A percentile compares a stretch with the other conserved stretches of the same genome.
Evolutionary conservation across 2,888 invertebrate genomes (phyloP).

Genomic region (Gymnocheta viridis): DNA sequence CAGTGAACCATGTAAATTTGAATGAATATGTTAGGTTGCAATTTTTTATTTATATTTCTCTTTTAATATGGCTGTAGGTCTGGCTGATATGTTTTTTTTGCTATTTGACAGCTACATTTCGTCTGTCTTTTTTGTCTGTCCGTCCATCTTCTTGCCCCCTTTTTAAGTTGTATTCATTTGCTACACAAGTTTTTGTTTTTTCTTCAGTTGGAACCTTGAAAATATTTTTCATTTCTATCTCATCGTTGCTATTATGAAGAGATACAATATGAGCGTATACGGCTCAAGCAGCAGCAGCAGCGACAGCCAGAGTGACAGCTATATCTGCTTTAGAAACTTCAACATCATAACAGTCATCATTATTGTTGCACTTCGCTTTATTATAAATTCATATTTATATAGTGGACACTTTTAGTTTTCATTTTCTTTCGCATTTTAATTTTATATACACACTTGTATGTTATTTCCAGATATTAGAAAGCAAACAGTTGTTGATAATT

Average conservation of each 20-base stretch:
- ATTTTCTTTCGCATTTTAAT: background rate
- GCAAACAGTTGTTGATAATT: conserved; percentile 26
- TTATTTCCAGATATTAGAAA: background rate
- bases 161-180: conserved; percentile 31
- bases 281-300: background rate
- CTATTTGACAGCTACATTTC: conserved; percentile 26
- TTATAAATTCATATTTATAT: conserved; percentile 51
- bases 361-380: conserved; percentile 9
- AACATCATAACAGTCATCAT: conserved; percentile 23
- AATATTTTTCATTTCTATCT: conserved; percentile 36
- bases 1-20: conserved; percentile 56
- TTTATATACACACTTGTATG: conserved; percentile 7
- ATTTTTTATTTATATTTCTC: background rate
- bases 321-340: conserved; percentile 7
- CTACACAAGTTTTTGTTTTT: conserved; percentile 2
- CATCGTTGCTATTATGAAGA: conserved; percentile 1
- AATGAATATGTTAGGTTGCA: conserved; percentile 45
- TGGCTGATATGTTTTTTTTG: conserved; percentile 13
- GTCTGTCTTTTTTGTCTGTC: conserved; percentile 13
- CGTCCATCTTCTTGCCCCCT: conserved; percentile 29
- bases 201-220: conserved; percentile 34
- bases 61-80: background rate
- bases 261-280: background rate
- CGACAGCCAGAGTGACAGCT: background rate
- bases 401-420: conserved; percentile 24